A percentile compares a stretch with the other conserved stretches of the same genome.
Conservation (phyloP, 2,888 invertebrate genomes). For the Mythimna ferrago region DNA sequence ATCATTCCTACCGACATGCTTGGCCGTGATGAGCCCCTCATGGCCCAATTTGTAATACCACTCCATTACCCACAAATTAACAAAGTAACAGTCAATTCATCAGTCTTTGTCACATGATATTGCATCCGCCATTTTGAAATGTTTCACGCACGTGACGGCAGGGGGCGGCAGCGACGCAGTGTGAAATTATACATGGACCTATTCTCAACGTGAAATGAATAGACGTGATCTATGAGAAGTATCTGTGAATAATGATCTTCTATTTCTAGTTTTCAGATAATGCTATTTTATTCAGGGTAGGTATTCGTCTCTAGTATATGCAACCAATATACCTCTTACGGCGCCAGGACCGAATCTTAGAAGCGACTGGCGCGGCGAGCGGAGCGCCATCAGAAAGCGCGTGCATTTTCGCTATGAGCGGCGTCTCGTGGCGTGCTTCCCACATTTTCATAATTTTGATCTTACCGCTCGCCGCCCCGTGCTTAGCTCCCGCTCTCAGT, state of each 20-base stretch:
- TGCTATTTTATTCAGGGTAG: not conserved
- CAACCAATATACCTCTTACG: not conserved
- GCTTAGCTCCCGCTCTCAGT: no score
- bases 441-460: no score
- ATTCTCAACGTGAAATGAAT: not conserved
- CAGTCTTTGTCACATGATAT: constrained; percentile 52
- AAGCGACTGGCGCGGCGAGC: no score
- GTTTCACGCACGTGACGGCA: constrained; percentile 62
- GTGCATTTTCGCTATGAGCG: no score
- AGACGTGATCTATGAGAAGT: constrained; percentile 15
- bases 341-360: no score
- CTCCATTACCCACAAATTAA: constrained; percentile 49
- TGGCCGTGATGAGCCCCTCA: no score
- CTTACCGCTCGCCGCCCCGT: no score
- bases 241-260: constrained; percentile 44
- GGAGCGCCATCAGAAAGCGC: no score
- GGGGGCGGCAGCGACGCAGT: constrained; percentile 45
- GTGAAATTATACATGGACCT: constrained; percentile 53
- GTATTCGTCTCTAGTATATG: not conserved
- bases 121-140: constrained; percentile 31
- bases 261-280: constrained; percentile 20
- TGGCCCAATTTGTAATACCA: constrained; percentile 31
- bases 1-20: no score
- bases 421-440: no score
- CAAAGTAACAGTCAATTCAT: constrained; percentile 50